These are phyloP conservation scores for Drosophila serrata DNA, from an alignment of 1,140 invertebrate species.

Conservation along the genomic window DNA sequence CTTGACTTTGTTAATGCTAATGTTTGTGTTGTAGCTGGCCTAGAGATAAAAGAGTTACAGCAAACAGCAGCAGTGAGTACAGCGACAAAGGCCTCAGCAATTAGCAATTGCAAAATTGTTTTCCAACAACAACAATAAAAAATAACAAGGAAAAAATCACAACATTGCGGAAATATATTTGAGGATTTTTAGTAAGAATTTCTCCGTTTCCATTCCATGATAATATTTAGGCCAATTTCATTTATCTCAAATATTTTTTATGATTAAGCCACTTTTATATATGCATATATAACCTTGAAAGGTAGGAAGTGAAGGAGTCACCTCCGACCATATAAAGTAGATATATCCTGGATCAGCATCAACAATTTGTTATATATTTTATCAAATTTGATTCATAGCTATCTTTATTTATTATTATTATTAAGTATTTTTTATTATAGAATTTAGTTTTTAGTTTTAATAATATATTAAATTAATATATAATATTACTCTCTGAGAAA, in stretches of 20 bases:
- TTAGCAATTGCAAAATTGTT: constrained; percentile 49
- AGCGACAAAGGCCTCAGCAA: constrained; percentile 21
- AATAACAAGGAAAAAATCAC: background rate
- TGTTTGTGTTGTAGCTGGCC: constrained; percentile 46
- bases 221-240: background rate
- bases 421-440: too few relatives aligned
- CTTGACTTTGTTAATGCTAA: constrained; percentile 68
- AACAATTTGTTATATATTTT: too few relatives aligned
- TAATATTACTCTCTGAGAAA: too few relatives aligned
- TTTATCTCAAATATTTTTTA: background rate
- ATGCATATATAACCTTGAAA: too few relatives aligned
- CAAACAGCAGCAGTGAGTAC: constrained; percentile 48
- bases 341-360: too few relatives aligned
- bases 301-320: too few relatives aligned
- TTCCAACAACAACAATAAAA: background rate
- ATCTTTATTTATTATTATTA: too few relatives aligned
- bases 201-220: background rate
- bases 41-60: constrained; percentile 69
- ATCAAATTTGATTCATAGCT: too few relatives aligned
- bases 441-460: too few relatives aligned
- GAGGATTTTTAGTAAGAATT: background rate
- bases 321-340: too few relatives aligned
- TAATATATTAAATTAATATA: too few relatives aligned
- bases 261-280: too few relatives aligned
- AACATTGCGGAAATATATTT: constrained; percentile 4